Conservation (phyloP, 2,113 vertebrate genomes). For the Ochotona princeps region DNA sequence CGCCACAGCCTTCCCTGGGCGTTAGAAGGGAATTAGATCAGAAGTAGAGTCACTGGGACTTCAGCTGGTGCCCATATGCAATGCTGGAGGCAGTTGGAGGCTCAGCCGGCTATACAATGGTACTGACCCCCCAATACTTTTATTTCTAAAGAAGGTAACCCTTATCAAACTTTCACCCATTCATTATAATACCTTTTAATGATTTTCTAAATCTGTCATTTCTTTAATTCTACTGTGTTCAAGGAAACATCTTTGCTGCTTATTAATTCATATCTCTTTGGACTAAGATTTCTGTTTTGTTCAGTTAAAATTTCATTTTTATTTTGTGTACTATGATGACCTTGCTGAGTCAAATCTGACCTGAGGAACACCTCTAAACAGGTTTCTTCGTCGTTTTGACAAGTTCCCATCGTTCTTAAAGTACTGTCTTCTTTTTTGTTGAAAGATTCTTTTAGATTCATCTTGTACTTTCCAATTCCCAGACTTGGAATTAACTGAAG, state of each 20-base stretch:
- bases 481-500: background rate
- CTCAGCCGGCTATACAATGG: too few species aligned
- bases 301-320: background rate
- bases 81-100: too few species aligned
- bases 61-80: too few species aligned
- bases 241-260: background rate
- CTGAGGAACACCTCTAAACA: background rate
- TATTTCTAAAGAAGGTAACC: too few species aligned
- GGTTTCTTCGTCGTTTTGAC: background rate
- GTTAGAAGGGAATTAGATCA: too few species aligned
- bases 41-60: too few species aligned
- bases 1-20: too few species aligned
- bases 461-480: background rate
- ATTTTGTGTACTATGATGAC: background rate
- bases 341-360: background rate
- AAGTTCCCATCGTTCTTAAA: background rate
- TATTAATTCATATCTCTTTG: background rate
- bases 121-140: too few species aligned
- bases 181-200: too few species aligned
- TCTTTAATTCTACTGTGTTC: background rate
- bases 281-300: conserved; percentile 33
- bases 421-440: background rate
- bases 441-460: background rate
- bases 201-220: background rate
- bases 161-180: too few species aligned